Base-by-base conservation (phyloP, 2,113 vertebrate genomes). In the Mus pahari region DNA sequence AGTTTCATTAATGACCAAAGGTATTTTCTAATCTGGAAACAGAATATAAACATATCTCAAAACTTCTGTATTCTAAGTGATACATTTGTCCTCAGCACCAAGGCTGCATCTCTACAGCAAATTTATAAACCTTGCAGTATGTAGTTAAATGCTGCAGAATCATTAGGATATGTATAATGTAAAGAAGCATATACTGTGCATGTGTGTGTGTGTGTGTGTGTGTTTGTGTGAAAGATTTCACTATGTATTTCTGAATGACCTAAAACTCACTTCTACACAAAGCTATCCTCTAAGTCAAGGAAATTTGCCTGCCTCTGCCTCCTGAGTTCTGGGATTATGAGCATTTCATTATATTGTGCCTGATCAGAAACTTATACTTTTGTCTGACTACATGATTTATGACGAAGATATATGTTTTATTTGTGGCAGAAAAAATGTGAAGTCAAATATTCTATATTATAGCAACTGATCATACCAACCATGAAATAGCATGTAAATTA, bases 91-190 rank as follows among this genome's bases (percentile, higher is more conserved):
- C 55, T 92, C 81, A 89, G 1, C 48, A 91, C 39, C 28, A 93
- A 94, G 93, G 79, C 22, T 88, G 39, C 0, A 71, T 78, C 48
- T 78, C 70, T 82, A 87, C n/a, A 87, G 75, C 14, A 95, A 5
- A 77, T 60, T 94, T 95, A 86, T 79, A 82, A 96, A 86, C 89
- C 26, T 62, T 96, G 53, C 22, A 91, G 31, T 66, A 91, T 93
- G 87, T 96, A 94, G 64, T 82, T 8, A 64, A 79, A 87, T 75
- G 10, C 70, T 71, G 66, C 62, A 71, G 68, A 96, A 95, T 64
- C 90, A 62, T 74, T 95, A 1, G 55, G 86, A 31, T 60, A 78
- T 95, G 31, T 0, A 33, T 94, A 88, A 90, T 88, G 1, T 33
- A 95, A 2, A 83, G 36, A 91, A 94, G 82, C 3, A 53, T 28